phyloP scores from a whole-genome alignment of 2,888 invertebrate species.

The Zele albiditarsus region DNA sequence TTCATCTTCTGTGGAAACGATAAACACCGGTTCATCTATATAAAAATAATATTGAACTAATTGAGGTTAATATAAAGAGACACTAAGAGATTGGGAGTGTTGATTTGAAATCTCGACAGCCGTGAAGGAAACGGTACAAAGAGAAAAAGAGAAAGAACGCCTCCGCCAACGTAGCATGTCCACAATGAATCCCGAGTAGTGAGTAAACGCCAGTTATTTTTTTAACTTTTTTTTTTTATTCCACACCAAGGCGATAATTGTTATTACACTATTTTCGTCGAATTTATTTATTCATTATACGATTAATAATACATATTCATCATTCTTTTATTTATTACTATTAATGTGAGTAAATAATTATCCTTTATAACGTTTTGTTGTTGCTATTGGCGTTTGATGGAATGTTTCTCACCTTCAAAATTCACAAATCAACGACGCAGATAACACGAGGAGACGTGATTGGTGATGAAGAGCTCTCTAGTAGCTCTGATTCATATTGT shows the following conservation, averaged over 20 bases:
- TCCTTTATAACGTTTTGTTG: background rate
- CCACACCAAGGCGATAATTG: no score
- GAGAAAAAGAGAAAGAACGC: conserved; percentile 42
- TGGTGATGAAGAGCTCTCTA: conserved; percentile 10
- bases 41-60: conserved; percentile 11
- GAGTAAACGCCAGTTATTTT: conserved; percentile 62
- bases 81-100: conserved; percentile 50
- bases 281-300: no score
- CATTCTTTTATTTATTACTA: background rate
- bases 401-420: conserved; percentile 19
- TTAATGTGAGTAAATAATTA: background rate
- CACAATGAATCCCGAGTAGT: conserved; percentile 75
- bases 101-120: conserved; percentile 46
- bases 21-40: conserved; percentile 4
- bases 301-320: background rate
- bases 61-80: background rate
- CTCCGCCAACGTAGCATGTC: conserved; percentile 68
- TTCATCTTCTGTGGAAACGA: conserved; percentile 14
- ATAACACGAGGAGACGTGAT: conserved; percentile 25
- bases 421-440: conserved; percentile 32
- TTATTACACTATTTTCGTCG: no score
- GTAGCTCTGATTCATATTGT: conserved; percentile 26
- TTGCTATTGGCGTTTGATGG: background rate
- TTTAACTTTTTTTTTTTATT: conserved; percentile 45
- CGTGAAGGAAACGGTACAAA: conserved; percentile 39